Evolutionary conservation across 1,140 invertebrate species (phyloP), one percentile per base, ranked within the genome.

Genomic region (Monochamus saltuarius): DNA sequence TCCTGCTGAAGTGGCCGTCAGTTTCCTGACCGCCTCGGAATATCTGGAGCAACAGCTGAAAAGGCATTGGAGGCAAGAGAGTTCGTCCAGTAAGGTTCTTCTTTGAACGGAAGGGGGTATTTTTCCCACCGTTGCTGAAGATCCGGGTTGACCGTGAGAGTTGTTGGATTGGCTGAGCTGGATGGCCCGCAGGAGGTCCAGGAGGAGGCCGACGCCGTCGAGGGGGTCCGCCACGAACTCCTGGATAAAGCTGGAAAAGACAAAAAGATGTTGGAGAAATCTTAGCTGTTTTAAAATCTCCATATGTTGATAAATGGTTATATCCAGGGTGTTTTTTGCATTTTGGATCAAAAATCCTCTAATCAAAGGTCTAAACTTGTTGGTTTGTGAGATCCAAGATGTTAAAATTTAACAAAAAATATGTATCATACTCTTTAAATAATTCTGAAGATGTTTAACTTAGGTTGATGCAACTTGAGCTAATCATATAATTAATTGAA

Each of bases 51-150:
- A 89, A 72, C 89, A 90, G 62, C 87, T 88, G 66, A 86, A 87
- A 2, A 96, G 77, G 70, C 93, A 95, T 76, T 95, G 88, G 73
- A 97, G 82, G 76, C 92, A 95, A 53, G 92, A 89, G 42, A 94
- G 82, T 75, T 96, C 93, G 76, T 95, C 92, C 16, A 93, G 79
- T 42, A 95, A 81, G 2, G 90, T 87, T 56, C 89, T 82, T 8
- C 87, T 75, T 65, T 84, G 80, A 16, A 85, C 79, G 29, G 82
- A 81, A 11, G 84, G 84, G 0, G 85, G 80, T 72, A 79, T 73
- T 11, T 82, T 80, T 10, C 80, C 78, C 45, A 76, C 73, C 16
- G 79, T 78, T 0, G 75, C 73, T 3, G 79, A 77, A 17, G 75
- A 45, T 22, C 59, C 56, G 2, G 52, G 56, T 34, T 62, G 59